Base-by-base conservation (phyloP, 1,140 invertebrate species). In the Ceratina calcarata region DNA sequence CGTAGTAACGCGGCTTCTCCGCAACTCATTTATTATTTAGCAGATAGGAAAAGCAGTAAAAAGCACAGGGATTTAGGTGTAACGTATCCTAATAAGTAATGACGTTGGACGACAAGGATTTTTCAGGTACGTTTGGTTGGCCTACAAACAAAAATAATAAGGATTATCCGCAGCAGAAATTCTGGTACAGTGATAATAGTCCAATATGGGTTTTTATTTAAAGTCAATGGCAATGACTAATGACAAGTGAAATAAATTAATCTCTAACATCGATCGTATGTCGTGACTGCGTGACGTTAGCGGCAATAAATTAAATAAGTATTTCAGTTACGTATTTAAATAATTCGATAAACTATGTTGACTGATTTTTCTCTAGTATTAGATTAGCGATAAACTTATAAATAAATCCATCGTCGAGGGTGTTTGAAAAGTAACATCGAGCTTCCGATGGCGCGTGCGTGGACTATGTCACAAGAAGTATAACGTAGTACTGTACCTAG, bases 221-320 rank as follows among this genome's bases (percentile, higher is more conserved):
- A 62, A 80, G 51, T 68, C 51, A 73, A 60, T 81, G 76, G n/a
- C 49, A 73, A 80, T 72, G 45, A 83, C 24, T 68, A 75, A 76
- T 72, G 53, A 86, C n/a, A 69, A 51, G 61, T 79, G 74, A 82
- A 75, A 86, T 80, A 81, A 86, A 84, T 81, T 79, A 83, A 74
- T 79, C 24, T 79, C 37, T 66, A 79, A 73, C 20, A 60, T 60
- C 24, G 45, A 69, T 69, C 2, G 0, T 77, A 51, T 60, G 27
- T 69, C 4, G 24, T 76, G 22, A 55, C 57, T 74, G 12, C 15
- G 32, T 24, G 65, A 80, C 18, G 22, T 55, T 69, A 76, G 49
- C 15, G 22, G 8, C 65, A 80, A 76, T 76, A 76, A 80, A 80
- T 80, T 76, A 80, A 80, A 80, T 64, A 65, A 73, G 32, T 49